phyloP scores from a whole-genome alignment of 2,113 vertebrate genomes.

The Coryphaenoides rupestris region DNA sequence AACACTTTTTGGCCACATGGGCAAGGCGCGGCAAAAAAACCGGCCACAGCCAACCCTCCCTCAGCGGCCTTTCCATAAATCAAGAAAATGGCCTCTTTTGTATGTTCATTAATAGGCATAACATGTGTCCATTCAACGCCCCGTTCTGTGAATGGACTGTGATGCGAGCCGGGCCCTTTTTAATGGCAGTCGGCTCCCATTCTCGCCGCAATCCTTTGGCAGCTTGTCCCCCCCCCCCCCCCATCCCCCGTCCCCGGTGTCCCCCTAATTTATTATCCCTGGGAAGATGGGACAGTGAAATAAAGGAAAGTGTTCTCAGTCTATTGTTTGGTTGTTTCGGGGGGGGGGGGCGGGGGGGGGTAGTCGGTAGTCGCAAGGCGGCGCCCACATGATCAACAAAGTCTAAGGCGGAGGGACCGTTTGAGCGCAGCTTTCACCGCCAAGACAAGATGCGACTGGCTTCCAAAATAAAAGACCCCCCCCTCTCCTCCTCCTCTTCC shows the following conservation, averaged over 20 bases:
- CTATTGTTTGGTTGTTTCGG: constrained; percentile 89
- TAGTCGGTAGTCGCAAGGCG: too few relatives aligned
- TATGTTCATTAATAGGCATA: constrained; percentile 94
- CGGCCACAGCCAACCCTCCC: constrained; percentile 77
- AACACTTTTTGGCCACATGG: too few relatives aligned
- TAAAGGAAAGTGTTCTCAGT: constrained; percentile 56
- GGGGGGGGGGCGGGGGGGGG: constrained; percentile 74
- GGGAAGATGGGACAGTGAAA: constrained; percentile 84
- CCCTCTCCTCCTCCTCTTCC: too few relatives aligned
- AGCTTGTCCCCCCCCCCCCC: constrained; percentile 91
- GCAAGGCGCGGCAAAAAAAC: too few relatives aligned
- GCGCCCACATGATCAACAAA: constrained; percentile 80
- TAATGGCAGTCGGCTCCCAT: constrained; percentile 83
- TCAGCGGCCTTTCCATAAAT: constrained; percentile 89
- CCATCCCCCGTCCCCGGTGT: too few relatives aligned
- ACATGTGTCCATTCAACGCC: constrained; percentile 93
- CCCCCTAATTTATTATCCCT: constrained; percentile 88
- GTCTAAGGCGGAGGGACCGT: constrained; percentile 47
- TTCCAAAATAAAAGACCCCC: too few relatives aligned
- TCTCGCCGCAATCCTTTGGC: constrained; percentile 89
- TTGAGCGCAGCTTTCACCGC: too few relatives aligned
- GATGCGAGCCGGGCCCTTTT: constrained; percentile 91
- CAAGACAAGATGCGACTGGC: constrained; percentile 23
- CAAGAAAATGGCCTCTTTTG: constrained; percentile 90
- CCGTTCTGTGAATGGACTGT: constrained; percentile 93